Evolutionary conservation across 2,113 vertebrate genomes (phyloP).

Genomic region (Dromaius novaehollandiae): DNA sequence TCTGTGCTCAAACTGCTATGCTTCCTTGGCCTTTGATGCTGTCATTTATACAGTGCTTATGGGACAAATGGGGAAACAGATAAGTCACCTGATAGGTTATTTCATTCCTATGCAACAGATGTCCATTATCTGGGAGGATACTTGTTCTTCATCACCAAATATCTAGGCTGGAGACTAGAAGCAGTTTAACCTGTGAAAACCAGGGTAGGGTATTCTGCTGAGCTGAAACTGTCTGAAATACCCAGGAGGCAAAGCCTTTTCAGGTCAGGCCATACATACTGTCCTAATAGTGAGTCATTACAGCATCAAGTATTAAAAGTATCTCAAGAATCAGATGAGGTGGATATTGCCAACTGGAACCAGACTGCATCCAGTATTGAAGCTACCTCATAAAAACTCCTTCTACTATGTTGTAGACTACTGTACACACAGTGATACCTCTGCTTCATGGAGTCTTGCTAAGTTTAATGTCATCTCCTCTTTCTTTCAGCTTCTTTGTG

Average conservation of each 20-base stretch:
- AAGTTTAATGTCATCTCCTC: accelerated
- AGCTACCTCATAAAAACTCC: not conserved
- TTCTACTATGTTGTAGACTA: not conserved
- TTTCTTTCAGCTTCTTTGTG: not conserved
- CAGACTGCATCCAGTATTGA: not conserved
- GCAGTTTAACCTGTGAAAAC: not conserved
- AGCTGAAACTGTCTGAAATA: not conserved
- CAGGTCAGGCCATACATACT: not conserved
- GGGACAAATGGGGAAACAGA: not conserved
- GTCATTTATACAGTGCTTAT: not conserved
- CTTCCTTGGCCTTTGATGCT: not conserved
- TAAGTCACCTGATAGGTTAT: not conserved
- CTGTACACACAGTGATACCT: not conserved
- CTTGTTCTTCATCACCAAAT: not conserved
- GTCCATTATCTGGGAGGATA: not conserved
- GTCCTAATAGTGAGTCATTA: not conserved
- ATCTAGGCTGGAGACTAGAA: not conserved
- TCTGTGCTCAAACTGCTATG: not conserved
- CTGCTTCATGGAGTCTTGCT: not conserved
- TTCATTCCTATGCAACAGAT: not conserved
- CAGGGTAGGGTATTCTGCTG: not conserved
- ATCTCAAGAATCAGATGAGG: not conserved
- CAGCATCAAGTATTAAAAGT: not conserved
- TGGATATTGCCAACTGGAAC: accelerated
- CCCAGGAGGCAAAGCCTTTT: not conserved